Evolutionary conservation across 2,797 vertebrate genomes (phyloP), one percentile per base, ranked within the genome.

Genomic region (Crax fasciolata): DNA sequence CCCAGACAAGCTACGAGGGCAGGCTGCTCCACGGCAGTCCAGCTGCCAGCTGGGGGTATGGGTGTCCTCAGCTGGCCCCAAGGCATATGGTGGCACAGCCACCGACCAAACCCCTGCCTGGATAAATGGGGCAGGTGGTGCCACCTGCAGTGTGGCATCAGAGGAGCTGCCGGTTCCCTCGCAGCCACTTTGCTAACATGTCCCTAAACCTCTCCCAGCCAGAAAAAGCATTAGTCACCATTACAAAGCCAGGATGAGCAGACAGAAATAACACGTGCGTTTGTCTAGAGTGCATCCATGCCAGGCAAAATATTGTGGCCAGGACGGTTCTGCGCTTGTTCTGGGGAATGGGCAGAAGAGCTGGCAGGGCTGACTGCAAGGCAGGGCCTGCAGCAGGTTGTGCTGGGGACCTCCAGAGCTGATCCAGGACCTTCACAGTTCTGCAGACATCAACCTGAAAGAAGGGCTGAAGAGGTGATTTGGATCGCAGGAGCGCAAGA

Each of bases 291-390:
- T 52, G 25, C 0, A 0, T 75, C 70, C 48, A 93, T 95, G 96
- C 96, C 92, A 97, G 94, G 89, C 82, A 94, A 97, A 96, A 96
- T 90, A 94, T 77, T 94, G 71, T 86, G 71, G 59, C 76, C 3
- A 0, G 52, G 59, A 43, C 48, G 1, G 2, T 72, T 82, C 81
- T 65, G 65, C 2, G 28, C 70, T 88, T 93, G 63, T 79, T 86
- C 82, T 91, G 74, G 67, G 54, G 70, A 85, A 79, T 59, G n/a
- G 48, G 21, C 39, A 84, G 92, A 88, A 58, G 52, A 75, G 65
- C 10, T 54, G 52, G 44, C 59, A 84, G 5, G 8, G 66, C 43
- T 1, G 1, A 30, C 65, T 3, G 8, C 39, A 46, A 38, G 20
- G 51, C 51, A 90, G 43, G 24, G 39, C 19, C 28, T 79, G 25